A percentile compares a stretch with the other conserved stretches of the same genome.
Evolutionary conservation across 2,113 vertebrate genomes (phyloP).

Genomic region (Crotalus helleri): DNA sequence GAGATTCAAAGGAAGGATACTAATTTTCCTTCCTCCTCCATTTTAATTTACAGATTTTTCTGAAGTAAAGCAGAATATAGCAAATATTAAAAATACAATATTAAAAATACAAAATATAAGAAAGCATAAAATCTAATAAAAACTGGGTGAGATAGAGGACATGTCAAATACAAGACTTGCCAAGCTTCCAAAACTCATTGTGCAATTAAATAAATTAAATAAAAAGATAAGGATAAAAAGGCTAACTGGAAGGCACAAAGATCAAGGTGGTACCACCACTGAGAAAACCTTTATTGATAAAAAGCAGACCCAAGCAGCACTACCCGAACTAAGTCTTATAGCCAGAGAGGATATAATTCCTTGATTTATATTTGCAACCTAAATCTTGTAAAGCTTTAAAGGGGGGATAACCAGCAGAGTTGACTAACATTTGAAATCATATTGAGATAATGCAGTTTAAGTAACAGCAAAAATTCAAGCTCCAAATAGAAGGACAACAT

Average conservation of each 20-base stretch:
- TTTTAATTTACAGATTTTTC: neutral
- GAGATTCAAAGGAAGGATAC: neutral
- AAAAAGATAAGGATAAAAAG: neutral
- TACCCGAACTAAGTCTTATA: neutral
- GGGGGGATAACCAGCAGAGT: neutral
- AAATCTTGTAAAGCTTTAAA: neutral
- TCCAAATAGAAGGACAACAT: neutral
- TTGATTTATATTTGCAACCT: neutral
- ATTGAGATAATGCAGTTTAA: neutral
- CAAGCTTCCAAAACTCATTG: neutral
- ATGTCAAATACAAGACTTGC: neutral
- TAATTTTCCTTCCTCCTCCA: neutral
- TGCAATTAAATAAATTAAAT: neutral
- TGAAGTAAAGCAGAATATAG: neutral
- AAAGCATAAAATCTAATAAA: neutral
- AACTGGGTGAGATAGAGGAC: neutral
- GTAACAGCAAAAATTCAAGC: neutral
- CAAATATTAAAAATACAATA: neutral
- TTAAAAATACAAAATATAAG: neutral
- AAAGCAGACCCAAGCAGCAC: neutral
- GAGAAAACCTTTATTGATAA: neutral
- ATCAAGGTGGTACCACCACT: neutral
- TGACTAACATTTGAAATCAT: neutral
- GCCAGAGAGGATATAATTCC: neutral
- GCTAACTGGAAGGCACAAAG: neutral